Percentiles rank a stretch among this genome's conserved stretches.
Conservation (phyloP, 2,113 vertebrate species). For the Poeciliopsis retropinna region DNA sequence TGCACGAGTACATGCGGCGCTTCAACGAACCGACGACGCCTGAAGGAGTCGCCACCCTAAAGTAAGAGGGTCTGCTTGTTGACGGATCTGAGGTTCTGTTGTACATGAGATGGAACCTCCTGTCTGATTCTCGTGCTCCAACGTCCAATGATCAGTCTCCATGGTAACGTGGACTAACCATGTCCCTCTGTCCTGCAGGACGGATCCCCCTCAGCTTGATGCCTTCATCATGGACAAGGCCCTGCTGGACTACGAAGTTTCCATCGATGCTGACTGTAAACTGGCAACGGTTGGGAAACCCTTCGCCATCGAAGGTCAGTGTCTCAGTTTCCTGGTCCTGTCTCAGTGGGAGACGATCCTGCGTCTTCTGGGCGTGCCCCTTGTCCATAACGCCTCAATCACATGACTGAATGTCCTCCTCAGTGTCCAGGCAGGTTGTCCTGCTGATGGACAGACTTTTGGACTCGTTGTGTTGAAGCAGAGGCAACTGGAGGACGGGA, state of each 20-base stretch:
- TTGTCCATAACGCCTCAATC: too few species aligned
- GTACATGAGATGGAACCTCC: neutral
- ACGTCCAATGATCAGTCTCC: neutral
- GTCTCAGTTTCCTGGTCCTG: neutral
- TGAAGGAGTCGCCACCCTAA: constrained; percentile 86
- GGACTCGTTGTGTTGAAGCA: too few species aligned
- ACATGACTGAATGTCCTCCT: too few species aligned
- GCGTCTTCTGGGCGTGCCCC: too few species aligned
- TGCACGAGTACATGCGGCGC: constrained; percentile 88
- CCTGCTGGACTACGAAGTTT: constrained; percentile 97
- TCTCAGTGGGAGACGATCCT: neutral
- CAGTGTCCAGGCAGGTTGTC: too few species aligned
- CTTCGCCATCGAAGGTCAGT: constrained; percentile 88
- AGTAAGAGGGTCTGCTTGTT: constrained; percentile 84
- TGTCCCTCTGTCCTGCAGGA: constrained; percentile 72
- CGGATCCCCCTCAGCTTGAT: constrained; percentile 87
- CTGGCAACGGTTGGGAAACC: constrained; percentile 90
- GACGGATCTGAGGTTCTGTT: neutral
- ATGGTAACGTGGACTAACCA: neutral
- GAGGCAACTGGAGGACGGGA: too few species aligned
- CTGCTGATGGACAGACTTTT: too few species aligned
- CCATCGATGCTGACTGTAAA: constrained; percentile 97
- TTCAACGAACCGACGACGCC: constrained; percentile 90
- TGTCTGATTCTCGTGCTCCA: neutral
- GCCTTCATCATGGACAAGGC: constrained; percentile 99